A percentile compares a stretch with the other conserved stretches of the same genome.
Evolutionary conservation across 2,113 vertebrate genomes (phyloP).

Genomic region (Hymenochirus boettgeri): DNA sequence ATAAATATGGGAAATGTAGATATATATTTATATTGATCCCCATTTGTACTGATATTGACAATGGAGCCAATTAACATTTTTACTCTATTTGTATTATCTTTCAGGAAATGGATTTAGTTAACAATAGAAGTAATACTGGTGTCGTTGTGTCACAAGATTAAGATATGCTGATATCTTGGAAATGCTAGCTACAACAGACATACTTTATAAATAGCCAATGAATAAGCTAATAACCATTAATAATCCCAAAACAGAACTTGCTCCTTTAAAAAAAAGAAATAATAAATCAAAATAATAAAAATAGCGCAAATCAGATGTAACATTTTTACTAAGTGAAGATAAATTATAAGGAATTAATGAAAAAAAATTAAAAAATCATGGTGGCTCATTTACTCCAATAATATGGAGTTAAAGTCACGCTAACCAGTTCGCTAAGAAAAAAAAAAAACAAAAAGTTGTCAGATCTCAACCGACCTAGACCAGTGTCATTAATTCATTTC

Average conservation of each 20-base stretch:
- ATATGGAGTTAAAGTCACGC: too few species aligned
- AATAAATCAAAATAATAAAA: too few species aligned
- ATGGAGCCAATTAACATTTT: conserved; percentile 7
- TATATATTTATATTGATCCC: conserved; percentile 3
- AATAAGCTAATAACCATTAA: neutral
- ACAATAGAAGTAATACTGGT: neutral
- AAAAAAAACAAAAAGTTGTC: too few species aligned
- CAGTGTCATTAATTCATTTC: too few species aligned
- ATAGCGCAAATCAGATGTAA: too few species aligned
- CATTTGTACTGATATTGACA: conserved; percentile 2
- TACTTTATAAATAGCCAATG: neutral
- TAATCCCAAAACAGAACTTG: neutral
- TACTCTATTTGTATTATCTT: neutral
- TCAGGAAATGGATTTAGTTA: neutral
- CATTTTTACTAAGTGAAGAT: too few species aligned
- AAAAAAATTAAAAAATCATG: too few species aligned
- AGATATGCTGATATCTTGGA: neutral
- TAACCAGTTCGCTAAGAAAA: too few species aligned
- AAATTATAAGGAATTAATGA: too few species aligned
- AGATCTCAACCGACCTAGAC: too few species aligned
- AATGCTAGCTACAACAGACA: neutral
- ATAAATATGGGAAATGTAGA: neutral
- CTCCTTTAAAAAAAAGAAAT: too few species aligned
- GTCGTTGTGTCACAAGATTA: neutral
- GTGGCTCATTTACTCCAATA: too few species aligned